Evolutionary conservation across 2,888 invertebrate genomes (phyloP), one percentile per base, ranked within the genome.

Genomic region (Xiphydria camelus): DNA sequence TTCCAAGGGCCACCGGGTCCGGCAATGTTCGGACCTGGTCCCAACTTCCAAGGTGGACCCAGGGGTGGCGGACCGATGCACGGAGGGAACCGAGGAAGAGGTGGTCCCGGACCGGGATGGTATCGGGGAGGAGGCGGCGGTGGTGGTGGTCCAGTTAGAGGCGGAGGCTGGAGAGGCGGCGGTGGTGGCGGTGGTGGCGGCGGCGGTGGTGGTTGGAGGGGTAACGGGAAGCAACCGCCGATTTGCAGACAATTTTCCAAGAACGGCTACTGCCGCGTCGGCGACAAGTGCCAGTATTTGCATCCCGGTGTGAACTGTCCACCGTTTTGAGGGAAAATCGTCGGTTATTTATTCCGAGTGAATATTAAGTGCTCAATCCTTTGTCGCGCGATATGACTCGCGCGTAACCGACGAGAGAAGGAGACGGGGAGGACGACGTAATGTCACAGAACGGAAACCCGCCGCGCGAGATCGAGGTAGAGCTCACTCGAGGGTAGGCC

Each of bases 211-310:
- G 77, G 61, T 6, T 75, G 75, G 75, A 57, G 75, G 21, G 73
- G 72, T 2, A 67, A 57, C 17, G 61, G 64, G 0, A 75, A 75
- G 41, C 75, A 71, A 31, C 70, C 73, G 0, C 72, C 72, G 1
- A 68, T 86, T 9, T 93, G 92, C 70, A 86, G 88, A 69, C 88
- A 89, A 70, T 88, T 88, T 65, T 86, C 87, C 70, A 85, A 87
- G 62, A 85, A 83, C 60, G 92, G 92, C 1, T 88, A 84, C 49
- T 94, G 94, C 77, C 80, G 89, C 38, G 84, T 88, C 68, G 90
- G 89, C 42, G 88, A 88, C 60, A 86, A 86, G 59, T 94, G 94
- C 76, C 84, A 86, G 41, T 94, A 88, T 74, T 78, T 91, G 57
- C 94, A 94, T 79, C 89, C 89, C 2, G 85, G 84, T 51, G 80